Conservation (phyloP, 2,113 vertebrate species). For the Myiagra hebetior region DNA sequence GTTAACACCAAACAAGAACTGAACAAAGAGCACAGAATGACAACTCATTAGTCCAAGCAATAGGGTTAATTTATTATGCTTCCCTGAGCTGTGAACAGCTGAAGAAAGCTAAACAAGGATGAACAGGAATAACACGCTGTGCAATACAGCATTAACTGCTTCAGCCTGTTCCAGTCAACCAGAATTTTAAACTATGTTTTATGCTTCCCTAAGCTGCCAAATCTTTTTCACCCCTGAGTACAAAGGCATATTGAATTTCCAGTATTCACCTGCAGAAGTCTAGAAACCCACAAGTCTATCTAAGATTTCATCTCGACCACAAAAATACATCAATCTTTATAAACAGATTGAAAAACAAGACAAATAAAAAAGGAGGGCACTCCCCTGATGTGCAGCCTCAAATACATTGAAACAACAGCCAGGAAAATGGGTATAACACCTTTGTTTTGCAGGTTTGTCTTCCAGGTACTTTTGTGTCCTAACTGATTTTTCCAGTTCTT, state of each 20-base stretch:
- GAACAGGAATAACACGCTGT: conserved; percentile 10
- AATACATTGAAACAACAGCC: background rate
- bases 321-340: background rate
- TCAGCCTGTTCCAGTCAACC: background rate
- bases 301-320: background rate
- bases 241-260: background rate
- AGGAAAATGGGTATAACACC: background rate
- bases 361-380: background rate
- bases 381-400: background rate
- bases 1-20: conserved; percentile 5
- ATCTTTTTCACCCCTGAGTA: background rate
- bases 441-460: background rate
- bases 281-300: background rate
- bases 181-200: conserved; percentile 25
- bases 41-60: background rate
- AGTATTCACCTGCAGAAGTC: background rate
- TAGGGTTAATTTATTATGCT: conserved; percentile 11
- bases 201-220: conserved; percentile 45
- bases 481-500: background rate
- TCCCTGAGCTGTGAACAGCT: conserved; percentile 25
- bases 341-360: background rate
- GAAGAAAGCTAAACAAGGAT: conserved; percentile 41
- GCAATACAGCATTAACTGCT: conserved; percentile 45
- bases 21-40: background rate
- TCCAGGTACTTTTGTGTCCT: background rate